Evolutionary conservation across 1,140 invertebrate species (phyloP).

Genomic region (Drosophila gunungcola): DNA sequence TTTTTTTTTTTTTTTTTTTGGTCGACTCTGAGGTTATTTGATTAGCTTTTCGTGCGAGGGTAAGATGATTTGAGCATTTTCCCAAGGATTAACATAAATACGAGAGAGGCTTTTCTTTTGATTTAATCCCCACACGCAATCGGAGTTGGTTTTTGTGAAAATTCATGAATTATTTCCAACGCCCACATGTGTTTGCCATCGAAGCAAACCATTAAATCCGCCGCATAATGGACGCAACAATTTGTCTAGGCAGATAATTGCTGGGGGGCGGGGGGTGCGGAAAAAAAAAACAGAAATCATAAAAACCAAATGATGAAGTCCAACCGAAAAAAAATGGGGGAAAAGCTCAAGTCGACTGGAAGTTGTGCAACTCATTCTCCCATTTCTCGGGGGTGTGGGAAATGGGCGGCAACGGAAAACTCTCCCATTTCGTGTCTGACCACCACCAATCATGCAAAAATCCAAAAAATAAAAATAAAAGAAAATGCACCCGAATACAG

Average conservation of each 20-base stretch:
- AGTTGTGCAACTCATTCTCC: constrained; percentile 49
- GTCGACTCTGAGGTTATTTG: constrained; percentile 33
- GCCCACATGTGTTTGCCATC: constrained; percentile 44
- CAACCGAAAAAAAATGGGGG: constrained; percentile 25
- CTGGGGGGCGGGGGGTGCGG: not conserved
- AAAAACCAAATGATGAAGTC: constrained; percentile 20
- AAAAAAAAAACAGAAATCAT: constrained; percentile 13
- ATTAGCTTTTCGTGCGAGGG: constrained; percentile 31
- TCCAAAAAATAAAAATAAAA: constrained; percentile 21
- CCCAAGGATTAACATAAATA: constrained; percentile 41
- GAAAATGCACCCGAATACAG: constrained; percentile 22
- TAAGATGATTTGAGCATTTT: constrained; percentile 71
- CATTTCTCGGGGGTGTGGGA: not conserved
- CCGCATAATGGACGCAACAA: constrained; percentile 61
- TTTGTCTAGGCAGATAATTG: constrained; percentile 60
- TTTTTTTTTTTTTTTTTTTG: constrained; percentile 48
- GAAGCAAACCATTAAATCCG: constrained; percentile 40
- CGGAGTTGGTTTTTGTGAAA: constrained; percentile 8
- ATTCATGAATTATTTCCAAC: constrained; percentile 11
- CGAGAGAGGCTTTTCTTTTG: constrained; percentile 16
- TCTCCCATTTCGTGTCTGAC: constrained; percentile 66
- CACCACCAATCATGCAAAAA: constrained; percentile 74
- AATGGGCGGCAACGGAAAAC: constrained; percentile 9
- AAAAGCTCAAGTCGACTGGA: constrained; percentile 68
- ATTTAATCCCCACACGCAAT: constrained; percentile 39